These are phyloP conservation scores for Leptoclinus maculatus DNA, from an alignment of 2,797 vertebrate genomes.

Conservation along the genomic window DNA sequence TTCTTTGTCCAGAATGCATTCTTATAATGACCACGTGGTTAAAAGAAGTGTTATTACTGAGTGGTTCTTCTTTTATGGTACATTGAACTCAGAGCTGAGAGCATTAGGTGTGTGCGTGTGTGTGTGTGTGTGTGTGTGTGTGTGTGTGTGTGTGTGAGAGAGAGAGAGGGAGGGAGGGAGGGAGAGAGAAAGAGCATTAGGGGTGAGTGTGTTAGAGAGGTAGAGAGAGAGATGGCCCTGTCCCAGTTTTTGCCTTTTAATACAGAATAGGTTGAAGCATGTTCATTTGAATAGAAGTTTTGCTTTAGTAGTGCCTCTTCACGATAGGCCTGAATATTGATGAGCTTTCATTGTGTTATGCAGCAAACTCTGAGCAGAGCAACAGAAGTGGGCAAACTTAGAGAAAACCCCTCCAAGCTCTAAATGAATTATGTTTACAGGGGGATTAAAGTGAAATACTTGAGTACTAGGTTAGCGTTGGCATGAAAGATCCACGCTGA, in stretches of 20 bases:
- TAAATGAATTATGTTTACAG: conserved; percentile 36
- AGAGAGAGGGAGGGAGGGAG: conserved; percentile 15
- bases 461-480: conserved; percentile 8
- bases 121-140: conserved; percentile 35
- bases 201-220: conserved; percentile 50
- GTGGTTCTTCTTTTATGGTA: conserved; percentile 70
- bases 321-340: conserved; percentile 55
- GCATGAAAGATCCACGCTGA: conserved; percentile 42
- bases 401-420: conserved; percentile 12
- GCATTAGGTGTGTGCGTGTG: conserved; percentile 58
- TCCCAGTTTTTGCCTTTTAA: conserved; percentile 71
- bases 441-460: not conserved
- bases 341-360: conserved; percentile 44
- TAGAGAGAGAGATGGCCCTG: conserved; percentile 45
- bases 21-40: conserved; percentile 67
- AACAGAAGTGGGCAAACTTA: conserved; percentile 20
- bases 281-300: conserved; percentile 63
- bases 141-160: too few relatives aligned
- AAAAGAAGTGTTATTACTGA: conserved; percentile 73
- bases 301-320: conserved; percentile 38
- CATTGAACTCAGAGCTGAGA: conserved; percentile 69
- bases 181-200: conserved; percentile 40
- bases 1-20: conserved; percentile 68
- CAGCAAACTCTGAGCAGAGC: conserved; percentile 22
- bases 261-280: conserved; percentile 59